These are phyloP conservation scores for Parascotia fuliginaria DNA, from an alignment of 2,888 invertebrate genomes.

Conservation along the genomic window DNA sequence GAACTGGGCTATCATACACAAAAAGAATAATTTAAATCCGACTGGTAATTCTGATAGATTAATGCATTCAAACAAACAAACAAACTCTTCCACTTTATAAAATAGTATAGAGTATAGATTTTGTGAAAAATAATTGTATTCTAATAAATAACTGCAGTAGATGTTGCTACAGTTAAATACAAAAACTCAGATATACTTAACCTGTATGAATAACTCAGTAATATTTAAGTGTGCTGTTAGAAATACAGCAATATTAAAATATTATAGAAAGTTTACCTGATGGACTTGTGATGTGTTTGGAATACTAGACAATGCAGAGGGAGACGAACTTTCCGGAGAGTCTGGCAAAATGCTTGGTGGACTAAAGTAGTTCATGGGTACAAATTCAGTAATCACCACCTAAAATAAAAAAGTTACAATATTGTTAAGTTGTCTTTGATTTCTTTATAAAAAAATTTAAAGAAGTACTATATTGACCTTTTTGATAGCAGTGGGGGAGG, in stretches of 20 bases:
- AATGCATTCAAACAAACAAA: too few species aligned
- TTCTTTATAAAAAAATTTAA: background rate
- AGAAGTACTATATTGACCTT: conserved; percentile 54
- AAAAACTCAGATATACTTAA: too few species aligned
- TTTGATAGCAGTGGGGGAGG: conserved; percentile 64
- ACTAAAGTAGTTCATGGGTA: conserved; percentile 71
- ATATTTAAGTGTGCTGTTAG: too few species aligned
- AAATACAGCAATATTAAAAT: background rate
- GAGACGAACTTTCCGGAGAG: conserved; percentile 69
- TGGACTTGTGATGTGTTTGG: conserved; percentile 70
- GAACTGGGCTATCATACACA: too few species aligned
- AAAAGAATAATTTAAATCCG: too few species aligned
- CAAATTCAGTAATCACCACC: conserved; percentile 72
- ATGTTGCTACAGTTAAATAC: too few species aligned
- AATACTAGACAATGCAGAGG: conserved; percentile 49
- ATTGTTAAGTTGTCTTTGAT: background rate
- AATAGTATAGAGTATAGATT: too few species aligned
- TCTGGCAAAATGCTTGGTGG: conserved; percentile 61
- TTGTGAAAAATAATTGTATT: too few species aligned
- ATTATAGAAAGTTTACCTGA: conserved; percentile 57
- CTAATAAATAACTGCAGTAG: too few species aligned
- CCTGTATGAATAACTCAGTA: too few species aligned
- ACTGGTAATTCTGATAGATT: too few species aligned
- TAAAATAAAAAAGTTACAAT: conserved; percentile 29
- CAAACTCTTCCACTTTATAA: too few species aligned